phyloP scores from a whole-genome alignment of 2,113 vertebrate genomes.

The Trinectes maculatus region DNA sequence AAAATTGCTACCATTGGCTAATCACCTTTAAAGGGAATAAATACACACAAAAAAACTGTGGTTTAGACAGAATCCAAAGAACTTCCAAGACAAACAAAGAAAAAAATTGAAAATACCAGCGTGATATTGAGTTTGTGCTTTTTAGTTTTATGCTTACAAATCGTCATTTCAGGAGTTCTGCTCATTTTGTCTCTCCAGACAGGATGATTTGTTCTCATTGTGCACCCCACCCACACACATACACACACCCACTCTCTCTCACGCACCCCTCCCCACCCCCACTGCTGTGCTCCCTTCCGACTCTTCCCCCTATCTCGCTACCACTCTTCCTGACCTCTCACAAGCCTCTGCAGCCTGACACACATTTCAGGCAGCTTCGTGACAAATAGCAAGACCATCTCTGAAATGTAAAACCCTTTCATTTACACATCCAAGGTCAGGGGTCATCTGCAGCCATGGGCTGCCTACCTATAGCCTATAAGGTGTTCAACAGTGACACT shows the following conservation, averaged over 20 bases:
- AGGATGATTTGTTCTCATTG: slow-evolving; percentile 28
- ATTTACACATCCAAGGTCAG: not conserved
- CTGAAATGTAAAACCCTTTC: not conserved
- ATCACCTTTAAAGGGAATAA: too few species aligned
- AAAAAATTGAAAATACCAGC: not conserved
- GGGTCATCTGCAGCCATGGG: slow-evolving; percentile 13
- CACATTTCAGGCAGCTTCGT: slow-evolving; percentile 33
- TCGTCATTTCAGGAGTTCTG: slow-evolving; percentile 11
- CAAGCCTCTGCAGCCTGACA: slow-evolving; percentile 35
- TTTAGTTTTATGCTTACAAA: not conserved
- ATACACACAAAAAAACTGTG: too few species aligned
- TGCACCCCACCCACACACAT: not conserved
- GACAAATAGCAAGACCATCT: slow-evolving; percentile 15
- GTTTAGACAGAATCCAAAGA: too few species aligned
- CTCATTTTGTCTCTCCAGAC: slow-evolving; percentile 25
- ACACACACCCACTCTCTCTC: not conserved
- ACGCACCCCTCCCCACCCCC: not conserved
- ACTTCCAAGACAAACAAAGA: too few species aligned
- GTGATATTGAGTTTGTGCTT: too few species aligned
- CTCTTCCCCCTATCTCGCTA: slow-evolving; percentile 10
- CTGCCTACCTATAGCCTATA: slow-evolving; percentile 17
- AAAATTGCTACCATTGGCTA: too few species aligned
- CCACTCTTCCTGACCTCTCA: slow-evolving; percentile 37
- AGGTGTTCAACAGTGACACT: slow-evolving; percentile 1
- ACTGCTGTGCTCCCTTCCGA: not conserved